phyloP scores from a whole-genome alignment of 2,113 vertebrate genomes.

The Oncorhynchus tshawytscha region DNA sequence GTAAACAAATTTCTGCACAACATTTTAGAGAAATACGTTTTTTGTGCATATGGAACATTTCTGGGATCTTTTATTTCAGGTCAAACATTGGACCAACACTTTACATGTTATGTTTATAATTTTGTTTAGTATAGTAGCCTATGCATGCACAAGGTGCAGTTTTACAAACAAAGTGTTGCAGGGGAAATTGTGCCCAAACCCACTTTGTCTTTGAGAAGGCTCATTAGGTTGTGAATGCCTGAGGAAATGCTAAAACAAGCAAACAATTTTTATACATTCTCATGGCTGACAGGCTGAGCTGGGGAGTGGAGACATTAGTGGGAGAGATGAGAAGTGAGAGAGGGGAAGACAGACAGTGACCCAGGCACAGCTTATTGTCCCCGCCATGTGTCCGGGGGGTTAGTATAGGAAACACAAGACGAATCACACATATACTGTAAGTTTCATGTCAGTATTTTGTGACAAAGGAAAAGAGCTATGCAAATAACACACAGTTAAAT shows the following conservation, averaged over 20 bases:
- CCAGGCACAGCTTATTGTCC: neutral
- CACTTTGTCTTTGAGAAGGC: conserved; percentile 61
- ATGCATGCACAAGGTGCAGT: conserved; percentile 26
- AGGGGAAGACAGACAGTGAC: conserved; percentile 2
- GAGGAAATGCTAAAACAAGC: conserved; percentile 61
- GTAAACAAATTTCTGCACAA: too few species aligned
- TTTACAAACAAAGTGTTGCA: conserved; percentile 11
- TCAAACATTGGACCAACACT: too few species aligned
- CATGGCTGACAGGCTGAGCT: conserved; percentile 29
- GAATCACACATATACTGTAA: neutral
- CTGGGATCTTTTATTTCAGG: too few species aligned
- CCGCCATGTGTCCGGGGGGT: neutral
- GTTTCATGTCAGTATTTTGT: neutral
- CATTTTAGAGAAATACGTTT: too few species aligned
- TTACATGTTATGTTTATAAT: too few species aligned
- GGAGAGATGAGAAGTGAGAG: conserved; percentile 46
- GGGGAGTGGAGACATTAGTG: conserved; percentile 56
- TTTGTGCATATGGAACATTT: too few species aligned
- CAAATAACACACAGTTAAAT: too few species aligned
- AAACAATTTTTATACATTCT: conserved; percentile 58
- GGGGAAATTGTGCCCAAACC: conserved; percentile 26
- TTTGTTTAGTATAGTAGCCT: neutral
- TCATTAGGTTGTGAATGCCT: conserved; percentile 59
- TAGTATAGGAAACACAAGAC: neutral
- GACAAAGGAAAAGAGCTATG: too few species aligned